These are phyloP conservation scores for Spilosoma lubricipeda DNA, from an alignment of 2,888 invertebrate species.

Conservation along the genomic window DNA sequence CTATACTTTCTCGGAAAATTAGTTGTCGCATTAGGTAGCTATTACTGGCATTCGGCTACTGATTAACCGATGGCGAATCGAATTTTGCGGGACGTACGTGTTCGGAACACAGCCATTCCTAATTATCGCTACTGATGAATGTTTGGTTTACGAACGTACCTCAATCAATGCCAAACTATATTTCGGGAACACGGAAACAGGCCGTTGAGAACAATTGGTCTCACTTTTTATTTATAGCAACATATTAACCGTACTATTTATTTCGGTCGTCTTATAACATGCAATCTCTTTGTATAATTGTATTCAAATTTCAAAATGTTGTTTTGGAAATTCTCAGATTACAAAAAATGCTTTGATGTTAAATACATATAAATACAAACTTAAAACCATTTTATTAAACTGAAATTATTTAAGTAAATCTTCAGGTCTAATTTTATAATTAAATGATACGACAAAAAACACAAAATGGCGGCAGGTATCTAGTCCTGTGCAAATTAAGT, in stretches of 20 bases:
- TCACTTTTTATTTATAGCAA: conserved; percentile 8
- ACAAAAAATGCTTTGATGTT: neutral
- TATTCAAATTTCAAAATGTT: neutral
- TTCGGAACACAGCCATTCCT: conserved; percentile 48
- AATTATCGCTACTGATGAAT: conserved; percentile 55
- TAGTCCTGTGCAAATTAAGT: conserved; percentile 66
- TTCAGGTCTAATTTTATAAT: conserved; percentile 20
- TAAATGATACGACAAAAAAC: conserved; percentile 43
- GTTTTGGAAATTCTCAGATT: neutral
- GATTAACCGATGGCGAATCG: conserved; percentile 63
- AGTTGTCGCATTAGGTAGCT: conserved; percentile 81
- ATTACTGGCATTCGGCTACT: conserved; percentile 67
- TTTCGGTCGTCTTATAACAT: neutral
- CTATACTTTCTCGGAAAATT: conserved; percentile 78
- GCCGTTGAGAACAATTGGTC: conserved; percentile 11
- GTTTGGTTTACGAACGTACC: conserved; percentile 54
- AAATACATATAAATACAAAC: neutral
- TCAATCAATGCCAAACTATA: conserved; percentile 46
- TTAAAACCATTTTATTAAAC: neutral
- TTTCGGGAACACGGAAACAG: conserved; percentile 22
- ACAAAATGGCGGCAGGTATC: conserved; percentile 45
- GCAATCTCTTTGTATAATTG: neutral
- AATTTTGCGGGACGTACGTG: conserved; percentile 56
- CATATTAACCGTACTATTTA: conserved; percentile 5
- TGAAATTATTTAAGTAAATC: neutral